Conservation (phyloP, 2,797 vertebrate species). For the Lutjanus argentimaculatus region DNA sequence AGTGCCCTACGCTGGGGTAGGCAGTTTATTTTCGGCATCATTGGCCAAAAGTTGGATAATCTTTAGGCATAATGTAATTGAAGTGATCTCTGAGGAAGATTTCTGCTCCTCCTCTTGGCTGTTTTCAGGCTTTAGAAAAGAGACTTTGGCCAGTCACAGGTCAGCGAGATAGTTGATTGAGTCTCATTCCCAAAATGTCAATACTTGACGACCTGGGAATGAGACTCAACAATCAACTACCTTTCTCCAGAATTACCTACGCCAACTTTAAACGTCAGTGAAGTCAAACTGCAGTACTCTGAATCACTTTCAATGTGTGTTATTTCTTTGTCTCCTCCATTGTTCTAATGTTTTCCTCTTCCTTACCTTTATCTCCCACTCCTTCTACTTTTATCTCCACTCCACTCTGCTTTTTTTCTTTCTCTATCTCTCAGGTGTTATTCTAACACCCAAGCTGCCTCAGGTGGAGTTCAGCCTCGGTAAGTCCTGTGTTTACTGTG, state of each 20-base stretch:
- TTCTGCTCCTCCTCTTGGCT: too few relatives aligned
- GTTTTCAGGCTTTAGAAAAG: too few relatives aligned
- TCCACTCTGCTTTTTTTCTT: constrained; percentile 9
- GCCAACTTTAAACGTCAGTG: neutral
- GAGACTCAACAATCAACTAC: too few relatives aligned
- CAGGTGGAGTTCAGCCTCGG: constrained; percentile 82
- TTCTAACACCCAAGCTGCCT: constrained; percentile 70
- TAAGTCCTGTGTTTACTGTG: constrained; percentile 69
- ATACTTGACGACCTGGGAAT: too few relatives aligned
- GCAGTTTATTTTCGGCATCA: too few relatives aligned
- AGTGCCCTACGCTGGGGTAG: neutral
- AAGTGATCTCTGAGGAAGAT: too few relatives aligned
- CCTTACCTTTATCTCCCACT: constrained; percentile 21
- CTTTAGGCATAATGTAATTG: too few relatives aligned
- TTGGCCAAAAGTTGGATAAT: too few relatives aligned
- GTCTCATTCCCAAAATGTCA: too few relatives aligned
- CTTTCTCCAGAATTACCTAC: too few relatives aligned
- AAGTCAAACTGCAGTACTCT: neutral
- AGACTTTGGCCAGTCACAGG: too few relatives aligned
- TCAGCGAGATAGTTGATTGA: too few relatives aligned
- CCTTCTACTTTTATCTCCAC: constrained; percentile 30
- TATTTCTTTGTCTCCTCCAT: constrained; percentile 22
- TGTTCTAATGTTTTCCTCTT: constrained; percentile 21
- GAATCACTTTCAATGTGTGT: neutral
- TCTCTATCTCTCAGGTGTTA: constrained; percentile 65